Base-by-base conservation (phyloP, 2,113 vertebrate genomes). In the Eulacestoma nigropectus region DNA sequence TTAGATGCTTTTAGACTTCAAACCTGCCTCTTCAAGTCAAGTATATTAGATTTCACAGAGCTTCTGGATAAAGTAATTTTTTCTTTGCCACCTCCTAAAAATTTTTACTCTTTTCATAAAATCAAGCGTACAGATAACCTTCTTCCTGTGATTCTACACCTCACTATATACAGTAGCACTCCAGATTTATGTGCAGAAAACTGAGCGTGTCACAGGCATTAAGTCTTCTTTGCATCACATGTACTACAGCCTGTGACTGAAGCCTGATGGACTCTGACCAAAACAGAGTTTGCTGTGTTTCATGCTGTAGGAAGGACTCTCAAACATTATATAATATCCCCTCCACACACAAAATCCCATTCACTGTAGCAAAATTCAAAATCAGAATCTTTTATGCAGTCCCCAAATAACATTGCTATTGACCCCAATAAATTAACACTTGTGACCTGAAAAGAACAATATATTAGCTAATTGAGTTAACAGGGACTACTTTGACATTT, bases 161-260 rank as follows among this genome's bases (percentile, higher is more conserved):
- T 63, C 59, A 26, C 7, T 39, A 73, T 32, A 17, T 14, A 47
- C 1, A 20, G 13, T 50, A 80, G 22, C 14, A 39, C 12, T 60
- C 14, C 19, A 73, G 33, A 46, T 56, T 72, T 50, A 35, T 6
- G 15, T 16, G 35, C 32, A 90, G 46, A 74, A 17, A 20, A 72
- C 2, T 44, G 15, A 57, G 8, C 5, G 9, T 2, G 0, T 35
- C 19, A 52, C 32, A 70, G 11, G 2, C 26, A 49, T 13, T 1
- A 2, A 83, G 32, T 46, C 37, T 49, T 57, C 39, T 65, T 32
- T 60, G 4, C 30, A 8, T 59, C 12, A 3, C 42, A n/a, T 1
- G 1, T 55, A 21, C 14, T 29, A 32, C n/a, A 57, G 32, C 19
- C 59, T 70, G 52, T 37, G 39, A 42, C 13, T 26, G 22, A 77